Evolutionary conservation across 1,140 invertebrate species (phyloP).

Genomic region (Pachypeltis micranthus): DNA sequence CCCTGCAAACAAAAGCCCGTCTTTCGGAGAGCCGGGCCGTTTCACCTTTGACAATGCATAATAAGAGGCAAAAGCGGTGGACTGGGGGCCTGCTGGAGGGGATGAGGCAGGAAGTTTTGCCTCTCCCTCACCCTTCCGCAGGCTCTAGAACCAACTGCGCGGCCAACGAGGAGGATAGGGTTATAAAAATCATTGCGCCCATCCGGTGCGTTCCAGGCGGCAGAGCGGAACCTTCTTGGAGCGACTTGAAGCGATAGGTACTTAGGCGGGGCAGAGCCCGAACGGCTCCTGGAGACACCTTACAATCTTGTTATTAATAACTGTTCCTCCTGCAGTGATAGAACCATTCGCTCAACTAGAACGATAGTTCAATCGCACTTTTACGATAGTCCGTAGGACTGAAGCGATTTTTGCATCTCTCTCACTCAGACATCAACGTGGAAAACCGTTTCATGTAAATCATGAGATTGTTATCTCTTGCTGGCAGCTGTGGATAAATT

Average conservation of each 20-base stretch:
- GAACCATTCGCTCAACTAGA: not conserved
- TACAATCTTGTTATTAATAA: not conserved
- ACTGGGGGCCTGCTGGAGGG: constrained; percentile 12
- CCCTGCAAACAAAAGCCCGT: not conserved
- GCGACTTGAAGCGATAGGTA: not conserved
- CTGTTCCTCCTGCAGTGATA: not conserved
- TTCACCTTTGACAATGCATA: constrained; percentile 27
- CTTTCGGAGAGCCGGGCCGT: not conserved
- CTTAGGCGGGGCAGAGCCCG: constrained; percentile 7
- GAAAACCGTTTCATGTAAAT: too few relatives aligned
- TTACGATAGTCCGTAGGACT: too few relatives aligned
- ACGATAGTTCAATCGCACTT: too few relatives aligned
- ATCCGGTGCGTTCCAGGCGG: constrained; percentile 27
- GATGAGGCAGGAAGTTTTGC: not conserved
- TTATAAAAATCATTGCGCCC: constrained; percentile 28
- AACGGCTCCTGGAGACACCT: not conserved
- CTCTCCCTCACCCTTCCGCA: not conserved
- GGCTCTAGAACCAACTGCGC: too few relatives aligned
- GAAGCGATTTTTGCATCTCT: too few relatives aligned
- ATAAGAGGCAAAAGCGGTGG: constrained; percentile 22
- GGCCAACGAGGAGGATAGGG: constrained; percentile 21
- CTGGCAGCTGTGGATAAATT: too few relatives aligned
- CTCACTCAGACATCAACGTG: too few relatives aligned
- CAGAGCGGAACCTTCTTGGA: constrained; percentile 13
- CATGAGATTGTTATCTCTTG: too few relatives aligned